Evolutionary conservation across 1,140 invertebrate species (phyloP).

Genomic region (Apocrypta bakeri): DNA sequence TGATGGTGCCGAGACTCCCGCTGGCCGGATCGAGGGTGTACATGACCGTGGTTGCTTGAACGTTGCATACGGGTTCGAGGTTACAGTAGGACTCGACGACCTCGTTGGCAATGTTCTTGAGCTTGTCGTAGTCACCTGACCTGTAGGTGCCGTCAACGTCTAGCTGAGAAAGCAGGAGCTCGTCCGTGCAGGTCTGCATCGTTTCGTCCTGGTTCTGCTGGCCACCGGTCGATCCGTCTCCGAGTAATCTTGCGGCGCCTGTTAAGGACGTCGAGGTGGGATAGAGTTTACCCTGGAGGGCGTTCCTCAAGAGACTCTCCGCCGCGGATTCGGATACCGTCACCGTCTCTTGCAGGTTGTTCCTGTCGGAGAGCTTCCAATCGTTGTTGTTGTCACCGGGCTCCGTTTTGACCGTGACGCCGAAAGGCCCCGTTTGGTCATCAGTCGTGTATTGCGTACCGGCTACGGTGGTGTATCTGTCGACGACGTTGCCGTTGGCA

Average conservation of each 20-base stretch:
- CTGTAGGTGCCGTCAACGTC: conserved; percentile 76
- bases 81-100: conserved; percentile 83
- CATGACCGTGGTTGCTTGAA: conserved; percentile 73
- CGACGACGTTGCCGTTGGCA: conserved; percentile 58
- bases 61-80: conserved; percentile 76
- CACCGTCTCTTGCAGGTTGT: conserved; percentile 77
- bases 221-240: conserved; percentile 25
- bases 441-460: conserved; percentile 70
- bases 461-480: conserved; percentile 61
- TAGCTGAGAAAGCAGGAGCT: conserved; percentile 82
- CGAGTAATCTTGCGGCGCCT: not conserved
- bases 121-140: conserved; percentile 70
- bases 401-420: conserved; percentile 79
- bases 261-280: conserved; percentile 56
- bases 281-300: conserved; percentile 82
- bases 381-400: conserved; percentile 83
- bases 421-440: conserved; percentile 64
- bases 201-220: conserved; percentile 76
- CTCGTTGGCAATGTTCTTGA: conserved; percentile 83
- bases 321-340: conserved; percentile 71
- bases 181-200: conserved; percentile 83
- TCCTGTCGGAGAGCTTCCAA: conserved; percentile 84
- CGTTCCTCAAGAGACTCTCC: conserved; percentile 86
- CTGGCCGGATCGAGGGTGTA: conserved; percentile 71
- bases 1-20: conserved; percentile 70